A percentile compares a stretch with the other conserved stretches of the same genome.
Evolutionary conservation across 2,113 vertebrate genomes (phyloP).

Genomic region (Hymenochirus boettgeri): DNA sequence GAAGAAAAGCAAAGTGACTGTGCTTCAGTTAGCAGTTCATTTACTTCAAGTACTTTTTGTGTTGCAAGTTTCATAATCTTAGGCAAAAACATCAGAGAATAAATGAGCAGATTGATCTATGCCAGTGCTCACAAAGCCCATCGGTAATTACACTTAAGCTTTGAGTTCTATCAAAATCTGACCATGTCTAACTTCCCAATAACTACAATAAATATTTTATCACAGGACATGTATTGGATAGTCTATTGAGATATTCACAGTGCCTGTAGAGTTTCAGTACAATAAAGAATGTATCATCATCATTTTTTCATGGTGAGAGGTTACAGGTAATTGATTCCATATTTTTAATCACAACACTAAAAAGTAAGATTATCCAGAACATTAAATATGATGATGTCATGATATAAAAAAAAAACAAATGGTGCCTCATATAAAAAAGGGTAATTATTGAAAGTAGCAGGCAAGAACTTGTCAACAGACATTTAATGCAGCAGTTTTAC

Average conservation of each 20-base stretch:
- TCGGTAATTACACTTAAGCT: slow-evolving; percentile 85
- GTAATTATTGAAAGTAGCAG: slow-evolving; percentile 49
- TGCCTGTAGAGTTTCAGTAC: slow-evolving; percentile 79
- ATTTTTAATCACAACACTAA: slow-evolving; percentile 75
- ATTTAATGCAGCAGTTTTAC: slow-evolving; percentile 9
- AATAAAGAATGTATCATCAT: slow-evolving; percentile 78
- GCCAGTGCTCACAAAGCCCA: slow-evolving; percentile 61
- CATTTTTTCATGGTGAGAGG: slow-evolving; percentile 83
- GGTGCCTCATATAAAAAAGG: slow-evolving; percentile 61
- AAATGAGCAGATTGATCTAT: slow-evolving; percentile 72
- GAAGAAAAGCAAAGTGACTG: too few relatives aligned
- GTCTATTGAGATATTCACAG: slow-evolving; percentile 86
- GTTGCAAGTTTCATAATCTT: slow-evolving; percentile 60
- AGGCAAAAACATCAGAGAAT: slow-evolving; percentile 68
- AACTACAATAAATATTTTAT: slow-evolving; percentile 98
- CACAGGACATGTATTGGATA: slow-evolving; percentile 88
- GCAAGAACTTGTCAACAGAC: slow-evolving; percentile 3
- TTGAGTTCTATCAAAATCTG: slow-evolving; percentile 84
- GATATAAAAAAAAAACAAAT: slow-evolving; percentile 61
- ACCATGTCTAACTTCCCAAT: slow-evolving; percentile 78
- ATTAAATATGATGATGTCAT: slow-evolving; percentile 75
- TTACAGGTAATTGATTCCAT: slow-evolving; percentile 77
- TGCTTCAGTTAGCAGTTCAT: slow-evolving; percentile 61
- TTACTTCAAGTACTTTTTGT: slow-evolving; percentile 66
- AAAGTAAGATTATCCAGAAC: slow-evolving; percentile 73